phyloP scores from a whole-genome alignment of 2,113 vertebrate genomes.

The Platycercus adscitus region DNA sequence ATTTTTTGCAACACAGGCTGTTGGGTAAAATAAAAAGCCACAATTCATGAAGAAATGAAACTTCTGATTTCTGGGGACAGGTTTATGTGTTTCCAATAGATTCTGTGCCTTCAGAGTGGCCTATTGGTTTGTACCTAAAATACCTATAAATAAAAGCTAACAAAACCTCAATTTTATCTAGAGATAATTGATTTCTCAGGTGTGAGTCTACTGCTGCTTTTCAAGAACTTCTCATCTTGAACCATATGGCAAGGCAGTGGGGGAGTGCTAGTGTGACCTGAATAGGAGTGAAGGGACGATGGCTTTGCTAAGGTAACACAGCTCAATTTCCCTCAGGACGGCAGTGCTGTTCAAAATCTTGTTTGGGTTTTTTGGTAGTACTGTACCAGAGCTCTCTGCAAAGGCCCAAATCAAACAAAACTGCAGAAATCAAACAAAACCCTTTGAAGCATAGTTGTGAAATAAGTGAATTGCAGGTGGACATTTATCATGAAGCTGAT shows the following conservation, averaged over 20 bases:
- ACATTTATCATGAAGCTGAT: background rate
- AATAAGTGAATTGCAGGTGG: background rate
- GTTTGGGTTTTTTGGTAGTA: background rate
- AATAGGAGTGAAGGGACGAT: background rate
- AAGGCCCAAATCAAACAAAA: background rate
- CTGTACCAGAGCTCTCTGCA: background rate
- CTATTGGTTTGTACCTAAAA: background rate
- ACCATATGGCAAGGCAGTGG: background rate
- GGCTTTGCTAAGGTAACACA: background rate
- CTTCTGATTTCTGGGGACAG: background rate
- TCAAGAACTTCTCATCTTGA: background rate
- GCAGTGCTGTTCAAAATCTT: background rate
- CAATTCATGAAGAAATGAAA: background rate
- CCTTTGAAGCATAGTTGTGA: background rate
- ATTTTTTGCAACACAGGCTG: background rate
- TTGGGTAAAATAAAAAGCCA: background rate
- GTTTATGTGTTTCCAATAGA: background rate
- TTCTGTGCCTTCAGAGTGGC: background rate
- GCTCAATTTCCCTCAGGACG: constrained; percentile 20
- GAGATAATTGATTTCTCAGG: background rate
- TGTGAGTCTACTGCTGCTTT: background rate
- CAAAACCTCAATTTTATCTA: background rate
- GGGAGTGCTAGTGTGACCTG: background rate
- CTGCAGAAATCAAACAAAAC: background rate
- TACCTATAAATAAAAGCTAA: background rate